Evolutionary conservation across 2,888 invertebrate species (phyloP).

Genomic region (Cerceris rybyensis): DNA sequence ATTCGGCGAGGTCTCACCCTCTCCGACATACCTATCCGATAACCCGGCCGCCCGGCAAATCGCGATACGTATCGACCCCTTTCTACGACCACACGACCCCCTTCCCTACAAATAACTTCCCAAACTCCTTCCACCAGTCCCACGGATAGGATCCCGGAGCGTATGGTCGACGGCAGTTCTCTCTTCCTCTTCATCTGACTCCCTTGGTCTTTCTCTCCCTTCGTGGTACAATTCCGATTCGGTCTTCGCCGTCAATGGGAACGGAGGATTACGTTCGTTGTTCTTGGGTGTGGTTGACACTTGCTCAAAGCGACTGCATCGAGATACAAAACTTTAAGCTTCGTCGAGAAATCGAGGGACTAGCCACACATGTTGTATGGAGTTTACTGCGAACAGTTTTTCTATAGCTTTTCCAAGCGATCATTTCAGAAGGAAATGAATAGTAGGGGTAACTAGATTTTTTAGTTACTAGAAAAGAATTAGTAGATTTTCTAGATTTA

Average conservation of each 20-base stretch:
- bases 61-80: constrained; percentile 78
- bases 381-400: too few relatives aligned
- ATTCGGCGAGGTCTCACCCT: constrained; percentile 17
- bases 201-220: constrained; percentile 27
- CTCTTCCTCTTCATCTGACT: background rate
- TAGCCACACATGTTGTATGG: too few relatives aligned
- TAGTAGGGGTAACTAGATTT: too few relatives aligned
- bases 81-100: constrained; percentile 59
- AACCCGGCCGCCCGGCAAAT: constrained; percentile 74
- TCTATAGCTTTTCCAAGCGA: too few relatives aligned
- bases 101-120: constrained; percentile 66
- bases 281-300: constrained; percentile 56
- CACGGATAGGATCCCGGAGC: constrained; percentile 36
- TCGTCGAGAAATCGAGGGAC: constrained; percentile 6
- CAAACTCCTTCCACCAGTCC: constrained; percentile 59
- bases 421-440: too few relatives aligned
- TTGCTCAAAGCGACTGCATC: constrained; percentile 45
- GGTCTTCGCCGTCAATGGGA: constrained; percentile 38
- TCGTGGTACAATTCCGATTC: constrained; percentile 28
- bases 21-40: constrained; percentile 64
- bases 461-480: too few relatives aligned
- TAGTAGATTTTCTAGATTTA: too few relatives aligned
- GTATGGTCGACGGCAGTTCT: constrained; percentile 27
- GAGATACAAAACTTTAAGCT: constrained; percentile 44
- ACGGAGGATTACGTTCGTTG: constrained; percentile 33